Evolutionary conservation across 2,888 invertebrate genomes (phyloP), one percentile per base, ranked within the genome.

Genomic region (Thereva nobilitata): DNA sequence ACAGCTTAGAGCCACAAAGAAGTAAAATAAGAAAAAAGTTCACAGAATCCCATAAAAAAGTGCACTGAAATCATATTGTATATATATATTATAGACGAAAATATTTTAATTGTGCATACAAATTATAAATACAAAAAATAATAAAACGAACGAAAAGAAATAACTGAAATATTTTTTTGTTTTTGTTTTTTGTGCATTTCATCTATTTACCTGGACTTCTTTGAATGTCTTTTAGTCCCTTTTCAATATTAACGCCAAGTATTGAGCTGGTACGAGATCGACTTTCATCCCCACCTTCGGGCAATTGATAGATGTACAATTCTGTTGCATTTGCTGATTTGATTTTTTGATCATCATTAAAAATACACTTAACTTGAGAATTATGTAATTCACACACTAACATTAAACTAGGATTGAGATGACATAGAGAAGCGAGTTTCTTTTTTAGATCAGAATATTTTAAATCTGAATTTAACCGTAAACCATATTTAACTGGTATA

Each of bases 401-500:
- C 78, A 93, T 83, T 34, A 89, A 86, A 72, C 83, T 81, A 0
- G 84, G 80, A 68, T 83, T 82, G 61, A 91, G 81, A 9, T 85
- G 85, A 72, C 89, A 88, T 64, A 90, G 78, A 7, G 84, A 82
- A 3, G 86, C 82, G 23, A 95, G 81, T 70, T 89, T 87, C 70
- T 85, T 85, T 81, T 93, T 93, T 49, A 95, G 79, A 67, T 89
- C 88, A n/a, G 83, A 76, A 75, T 92, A 92, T 54, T 89, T 90
- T 69, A 91, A 91, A 72, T 94, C 94, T 5, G 92, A 89, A 78
- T 90, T 91, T 35, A 95, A 84, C 2, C 93, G 84, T 68, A 95
- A 83, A 1, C 94, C 95, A 78, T 94, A 95, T 76, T 92, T 91
- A 0, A 89, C 84, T 0, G 95, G 95, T 57, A 90, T 87, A 12